Percentiles rank a stretch among this genome's conserved stretches.
phyloP scores from a whole-genome alignment of 2,113 vertebrate genomes.

The chimpanzee (Pan troglodytes) region NHGRI_mPanTro3-v2.1_pri NC_072403.2:128629501-128630000 shows the following conservation, averaged over 20 bases:
- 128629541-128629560: not conserved
- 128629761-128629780: not conserved
- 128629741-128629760: not conserved
- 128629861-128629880: conserved; percentile 19
- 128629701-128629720: not conserved
- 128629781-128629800: not conserved
- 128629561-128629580: not conserved
- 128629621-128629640: not conserved
- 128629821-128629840: not conserved
- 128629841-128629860: conserved; percentile 1
- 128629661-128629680: not conserved
- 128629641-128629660: not conserved
- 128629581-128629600: not conserved
- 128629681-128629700: not conserved
- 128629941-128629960: not conserved
- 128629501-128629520: not conserved
- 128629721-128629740: not conserved
- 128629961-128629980: not conserved
- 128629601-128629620: not conserved
- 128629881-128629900: not conserved
- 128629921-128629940: not conserved
- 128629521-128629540: not conserved
- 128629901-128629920: conserved; percentile 4
- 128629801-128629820: not conserved
- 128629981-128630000: not conserved